Evolutionary conservation across 2,888 invertebrate species (phyloP).

Genomic region (Tupiocoris notatus): DNA sequence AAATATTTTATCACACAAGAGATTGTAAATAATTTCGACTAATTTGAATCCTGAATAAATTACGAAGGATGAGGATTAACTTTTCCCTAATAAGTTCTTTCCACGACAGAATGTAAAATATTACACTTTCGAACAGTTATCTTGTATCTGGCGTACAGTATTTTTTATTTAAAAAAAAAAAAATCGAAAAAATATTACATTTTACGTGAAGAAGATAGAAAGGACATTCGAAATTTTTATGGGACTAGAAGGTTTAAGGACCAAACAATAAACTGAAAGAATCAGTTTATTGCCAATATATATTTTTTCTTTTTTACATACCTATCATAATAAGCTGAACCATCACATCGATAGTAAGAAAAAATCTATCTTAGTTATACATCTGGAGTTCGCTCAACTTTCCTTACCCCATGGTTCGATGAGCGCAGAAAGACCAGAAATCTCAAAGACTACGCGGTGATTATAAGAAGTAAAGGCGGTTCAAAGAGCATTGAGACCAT

Average conservation of each 20-base stretch:
- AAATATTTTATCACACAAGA: conserved; percentile 12
- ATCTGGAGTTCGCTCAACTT: not conserved
- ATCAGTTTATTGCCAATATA: conserved; percentile 19
- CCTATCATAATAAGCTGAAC: not conserved
- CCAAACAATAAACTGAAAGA: conserved; percentile 9
- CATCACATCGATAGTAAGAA: not conserved
- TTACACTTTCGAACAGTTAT: conserved; percentile 20
- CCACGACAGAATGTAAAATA: conserved; percentile 12
- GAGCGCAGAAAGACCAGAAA: no score
- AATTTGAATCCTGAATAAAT: conserved; percentile 22
- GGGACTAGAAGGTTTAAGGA: conserved; percentile 24
- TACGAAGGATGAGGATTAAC: conserved; percentile 29
- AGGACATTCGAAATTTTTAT: conserved; percentile 13
- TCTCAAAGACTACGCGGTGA: not conserved
- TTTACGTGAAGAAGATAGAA: conserved; percentile 13
- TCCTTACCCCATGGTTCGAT: not conserved
- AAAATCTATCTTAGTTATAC: not conserved
- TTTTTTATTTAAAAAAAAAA: not conserved
- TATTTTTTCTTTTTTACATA: not conserved
- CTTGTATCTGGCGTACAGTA: conserved; percentile 4
- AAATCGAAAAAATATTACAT: not conserved
- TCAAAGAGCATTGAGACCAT: no score
- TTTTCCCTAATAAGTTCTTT: not conserved
- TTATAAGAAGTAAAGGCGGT: no score
- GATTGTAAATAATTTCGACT: conserved; percentile 15